Evolutionary conservation across 2,797 vertebrate species (phyloP).

Genomic region (Acanthornis magna): DNA sequence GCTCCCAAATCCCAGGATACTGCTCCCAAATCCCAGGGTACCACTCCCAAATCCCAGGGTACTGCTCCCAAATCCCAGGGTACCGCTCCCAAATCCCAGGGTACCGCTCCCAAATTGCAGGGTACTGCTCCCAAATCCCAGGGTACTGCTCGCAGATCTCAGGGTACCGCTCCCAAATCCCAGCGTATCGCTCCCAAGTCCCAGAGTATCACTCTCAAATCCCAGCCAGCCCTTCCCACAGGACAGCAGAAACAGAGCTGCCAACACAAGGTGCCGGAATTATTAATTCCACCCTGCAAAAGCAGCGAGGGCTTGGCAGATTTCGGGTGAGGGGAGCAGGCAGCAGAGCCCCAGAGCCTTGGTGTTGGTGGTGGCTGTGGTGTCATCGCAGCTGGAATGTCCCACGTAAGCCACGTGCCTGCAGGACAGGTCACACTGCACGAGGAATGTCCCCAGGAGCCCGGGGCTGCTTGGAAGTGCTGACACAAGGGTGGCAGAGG

Average conservation of each 20-base stretch:
- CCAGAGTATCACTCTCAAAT: rapidly evolving
- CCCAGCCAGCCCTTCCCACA: not conserved
- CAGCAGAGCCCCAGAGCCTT: not conserved
- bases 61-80: no score
- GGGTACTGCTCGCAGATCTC: not conserved
- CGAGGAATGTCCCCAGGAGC: not conserved
- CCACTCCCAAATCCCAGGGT: rapidly evolving
- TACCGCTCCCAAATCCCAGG: not conserved
- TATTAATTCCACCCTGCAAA: rapidly evolving
- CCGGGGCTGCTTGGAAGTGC: not conserved
- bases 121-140: not conserved
- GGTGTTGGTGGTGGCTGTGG: rapidly evolving
- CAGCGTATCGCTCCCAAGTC: conserved; percentile 46
- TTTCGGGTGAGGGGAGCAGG: not conserved
- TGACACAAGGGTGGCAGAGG: not conserved
- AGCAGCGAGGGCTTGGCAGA: not conserved
- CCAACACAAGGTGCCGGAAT: rapidly evolving
- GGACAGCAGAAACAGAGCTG: rapidly evolving
- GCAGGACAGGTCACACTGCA: not conserved
- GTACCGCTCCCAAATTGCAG: no score
- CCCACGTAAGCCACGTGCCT: not conserved
- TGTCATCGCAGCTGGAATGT: not conserved
- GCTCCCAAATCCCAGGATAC: conserved; percentile 51
- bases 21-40: rapidly evolving
- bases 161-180: not conserved